phyloP scores from a whole-genome alignment of 2,888 invertebrate genomes.

The Oithona nana region DNA sequence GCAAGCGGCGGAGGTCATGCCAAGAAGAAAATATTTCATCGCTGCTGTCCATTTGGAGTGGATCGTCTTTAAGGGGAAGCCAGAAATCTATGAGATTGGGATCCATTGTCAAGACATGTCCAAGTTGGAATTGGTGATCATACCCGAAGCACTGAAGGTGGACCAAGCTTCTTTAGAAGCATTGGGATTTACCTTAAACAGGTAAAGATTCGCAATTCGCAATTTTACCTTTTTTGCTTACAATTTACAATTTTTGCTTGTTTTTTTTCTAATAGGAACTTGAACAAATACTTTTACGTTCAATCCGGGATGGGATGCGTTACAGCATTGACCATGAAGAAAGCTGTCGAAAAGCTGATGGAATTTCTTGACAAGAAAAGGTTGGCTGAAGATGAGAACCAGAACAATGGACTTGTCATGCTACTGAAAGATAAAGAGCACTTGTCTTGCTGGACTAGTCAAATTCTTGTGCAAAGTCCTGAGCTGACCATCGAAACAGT shows the following conservation, averaged over 20 bases:
- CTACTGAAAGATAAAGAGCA: background rate
- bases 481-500: background rate
- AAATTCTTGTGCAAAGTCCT: background rate
- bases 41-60: slow-evolving; percentile 1
- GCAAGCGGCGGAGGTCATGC: background rate
- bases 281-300: slow-evolving; percentile 1
- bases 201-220: too few relatives aligned
- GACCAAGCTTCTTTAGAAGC: background rate
- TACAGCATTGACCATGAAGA: background rate
- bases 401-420: slow-evolving; percentile 8
- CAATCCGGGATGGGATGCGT: slow-evolving; percentile 11
- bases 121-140: background rate
- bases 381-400: background rate
- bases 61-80: background rate
- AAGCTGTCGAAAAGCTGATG: background rate
- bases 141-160: slow-evolving; percentile 1
- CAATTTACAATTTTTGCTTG: too few relatives aligned
- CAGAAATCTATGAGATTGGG: slow-evolving; percentile 11
- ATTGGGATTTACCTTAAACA: slow-evolving; percentile 1
- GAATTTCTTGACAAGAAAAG: slow-evolving; percentile 9
- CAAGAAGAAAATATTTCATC: slow-evolving; percentile 1
- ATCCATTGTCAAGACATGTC: slow-evolving; percentile 2
- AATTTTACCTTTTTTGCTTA: too few relatives aligned
- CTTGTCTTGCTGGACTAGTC: background rate
- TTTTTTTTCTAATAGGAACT: too few relatives aligned